Base-by-base conservation (phyloP, 2,797 vertebrate genomes). In the Gymnodraco acuticeps region DNA sequence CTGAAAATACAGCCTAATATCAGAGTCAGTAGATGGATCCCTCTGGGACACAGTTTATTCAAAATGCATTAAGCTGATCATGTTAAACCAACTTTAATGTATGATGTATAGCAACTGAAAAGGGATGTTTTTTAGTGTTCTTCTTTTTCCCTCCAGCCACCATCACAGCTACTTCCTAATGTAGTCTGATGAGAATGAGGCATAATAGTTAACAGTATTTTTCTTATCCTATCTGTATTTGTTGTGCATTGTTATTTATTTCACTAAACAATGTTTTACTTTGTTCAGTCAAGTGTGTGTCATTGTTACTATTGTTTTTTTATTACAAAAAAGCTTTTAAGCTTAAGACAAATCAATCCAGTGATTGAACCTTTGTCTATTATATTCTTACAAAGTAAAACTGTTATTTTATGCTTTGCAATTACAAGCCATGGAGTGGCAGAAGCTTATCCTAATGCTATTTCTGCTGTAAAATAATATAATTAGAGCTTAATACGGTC, bases 401-500 rank as follows among this genome's bases (percentile, higher is more conserved):
- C 33, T 38, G 33, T 38, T 38, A 38, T 38, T 9, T 38, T 38
- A 9, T 63, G 50, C 46, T 55, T 16, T 43, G 31, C 16, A 45
- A 12, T 41, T 76, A 38, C 41, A 58, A 45, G 33, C 76, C 51
- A 52, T 64, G 27, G 64, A 64, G 45, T 47, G 60, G 41, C 64
- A 51, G 52, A 72, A 70, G 70, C 73, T 61, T 50, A 27, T 2
- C 41, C 46, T 70, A n/a, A 67, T 46, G 64, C n/a, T 60, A 6
- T 38, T 38, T 23, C 73, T 9, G 33, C 33, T 38, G 33, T 9
- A 38, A 9, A 60, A 70, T 46, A 41, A 71, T 63, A 33, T 63
- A 70, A 79, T 79, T 75, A 66, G 47, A 46, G 69, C 50, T 75
- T 74, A 64, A 56, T 69, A 58, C 63, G 48, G 33, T 71, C 65